Base-by-base conservation (phyloP, 1,140 invertebrate genomes). In the Drosophila guanche region DNA sequence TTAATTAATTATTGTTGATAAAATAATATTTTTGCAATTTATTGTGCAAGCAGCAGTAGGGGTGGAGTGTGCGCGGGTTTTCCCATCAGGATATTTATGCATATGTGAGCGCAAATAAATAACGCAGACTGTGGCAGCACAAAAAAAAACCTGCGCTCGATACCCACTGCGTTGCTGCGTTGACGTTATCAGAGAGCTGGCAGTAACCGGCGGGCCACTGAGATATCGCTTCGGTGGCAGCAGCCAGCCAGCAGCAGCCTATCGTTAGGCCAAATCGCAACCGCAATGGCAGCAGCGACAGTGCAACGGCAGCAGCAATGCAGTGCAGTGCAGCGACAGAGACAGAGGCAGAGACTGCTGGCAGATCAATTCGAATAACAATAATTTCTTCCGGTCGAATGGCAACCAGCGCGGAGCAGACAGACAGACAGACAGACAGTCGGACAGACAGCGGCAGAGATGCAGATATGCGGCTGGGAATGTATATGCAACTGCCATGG, bases 1-100 rank as follows among this genome's bases (percentile, higher is more conserved):
- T 88, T 88, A 88, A 88, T 88, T 88, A 88, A 88, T 88, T 88
- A 88, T 88, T 88, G 83, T 88, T 88, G 83, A 88, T 88, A 88
- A 88, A 88, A 88, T 88, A 88, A 88, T 88, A 88, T 88, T 88
- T 88, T 88, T 76, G 83, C 83, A 88, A 88, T 88, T 88, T 88
- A 88, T 88, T 88, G 83, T 88, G 61, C 62, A 61, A 78, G 68
- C 67, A 71, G 60, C 61, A 65, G 63, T 41, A 56, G 72, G 59
- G 51, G 73, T 50, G 73, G 40, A 16, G 42, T 37, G 33, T 23
- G 59, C 16, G 37, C n/a, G 42, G 5, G 23, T 43, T n/a, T 20
- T 8, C 45, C 56, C 45, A 2, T 45, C 53, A 61, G 53, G 60
- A 79, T 84, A 85, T 86, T 85, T 85, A 86, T 85, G 81, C 81